phyloP scores from a whole-genome alignment of 2,113 vertebrate species.

The Ornithorhynchus anatinus region DNA sequence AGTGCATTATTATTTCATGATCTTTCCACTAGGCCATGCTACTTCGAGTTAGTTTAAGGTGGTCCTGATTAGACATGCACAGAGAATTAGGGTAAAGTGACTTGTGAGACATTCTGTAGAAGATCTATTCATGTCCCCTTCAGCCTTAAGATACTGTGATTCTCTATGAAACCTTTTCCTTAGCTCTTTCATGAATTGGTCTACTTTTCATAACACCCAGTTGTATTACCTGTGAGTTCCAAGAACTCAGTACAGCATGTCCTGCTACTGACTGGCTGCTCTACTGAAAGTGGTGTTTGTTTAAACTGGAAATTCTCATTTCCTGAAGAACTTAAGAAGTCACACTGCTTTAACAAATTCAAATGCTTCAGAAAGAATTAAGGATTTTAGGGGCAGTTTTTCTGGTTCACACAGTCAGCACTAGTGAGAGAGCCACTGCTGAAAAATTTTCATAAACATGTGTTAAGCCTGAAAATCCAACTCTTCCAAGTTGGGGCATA shows the following conservation, averaged over 20 bases:
- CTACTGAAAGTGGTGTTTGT: conserved; percentile 11
- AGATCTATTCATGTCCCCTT: neutral
- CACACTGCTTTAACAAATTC: neutral
- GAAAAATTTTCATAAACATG: neutral
- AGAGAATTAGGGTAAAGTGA: no score
- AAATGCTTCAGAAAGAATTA: conserved; percentile 37
- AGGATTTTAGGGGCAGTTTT: conserved; percentile 20
- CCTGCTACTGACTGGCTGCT: neutral
- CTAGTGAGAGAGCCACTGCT: neutral
- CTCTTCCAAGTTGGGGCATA: conserved; percentile 33
- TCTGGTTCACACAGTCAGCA: conserved; percentile 33
- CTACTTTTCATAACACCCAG: neutral
- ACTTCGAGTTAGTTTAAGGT: no score
- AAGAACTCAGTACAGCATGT: neutral
- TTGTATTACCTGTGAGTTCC: neutral
- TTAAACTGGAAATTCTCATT: conserved; percentile 39
- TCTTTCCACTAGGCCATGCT: no score
- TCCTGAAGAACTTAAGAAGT: conserved; percentile 39
- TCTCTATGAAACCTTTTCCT: neutral
- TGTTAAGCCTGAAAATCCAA: neutral
- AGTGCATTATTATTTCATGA: no score
- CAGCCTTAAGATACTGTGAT: neutral
- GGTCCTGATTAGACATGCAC: no score
- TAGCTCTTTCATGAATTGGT: neutral
- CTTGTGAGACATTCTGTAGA: no score